Conservation (phyloP, 2,888 invertebrate genomes). For the Seira ritae region DNA sequence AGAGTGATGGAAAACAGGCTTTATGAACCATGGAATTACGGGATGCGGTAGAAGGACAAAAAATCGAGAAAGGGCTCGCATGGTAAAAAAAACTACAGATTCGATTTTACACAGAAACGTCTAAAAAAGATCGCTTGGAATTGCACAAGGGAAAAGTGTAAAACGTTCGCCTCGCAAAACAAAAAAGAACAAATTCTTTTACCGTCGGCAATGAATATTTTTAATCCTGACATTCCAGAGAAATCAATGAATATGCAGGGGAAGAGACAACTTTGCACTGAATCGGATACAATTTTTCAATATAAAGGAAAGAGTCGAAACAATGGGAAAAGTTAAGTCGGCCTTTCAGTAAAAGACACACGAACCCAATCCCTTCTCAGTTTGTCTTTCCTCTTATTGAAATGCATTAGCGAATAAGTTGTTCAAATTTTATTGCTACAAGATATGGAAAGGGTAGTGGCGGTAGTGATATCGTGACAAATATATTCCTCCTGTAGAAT, state of each 20-base stretch:
- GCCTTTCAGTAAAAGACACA: neutral
- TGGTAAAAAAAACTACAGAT: too few species aligned
- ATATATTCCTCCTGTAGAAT: neutral
- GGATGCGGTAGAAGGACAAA: conserved; percentile 38
- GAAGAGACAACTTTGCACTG: neutral
- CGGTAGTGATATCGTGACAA: neutral
- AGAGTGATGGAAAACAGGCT: conserved; percentile 64
- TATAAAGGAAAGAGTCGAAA: neutral
- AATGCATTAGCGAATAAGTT: neutral
- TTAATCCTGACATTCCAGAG: neutral
- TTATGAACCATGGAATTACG: conserved; percentile 67
- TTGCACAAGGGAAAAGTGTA: too few species aligned
- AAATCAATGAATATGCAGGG: neutral
- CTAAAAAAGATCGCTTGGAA: too few species aligned
- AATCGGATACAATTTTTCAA: neutral
- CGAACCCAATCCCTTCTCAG: neutral
- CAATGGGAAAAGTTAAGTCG: conserved; percentile 16
- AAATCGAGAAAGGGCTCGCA: too few species aligned
- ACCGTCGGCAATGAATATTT: neutral
- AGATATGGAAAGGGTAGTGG: neutral
- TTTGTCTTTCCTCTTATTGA: neutral
- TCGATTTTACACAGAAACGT: too few species aligned
- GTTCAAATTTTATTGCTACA: neutral
- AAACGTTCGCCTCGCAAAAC: too few species aligned
- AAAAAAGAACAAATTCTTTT: too few species aligned